Base-by-base conservation (phyloP, 2,888 invertebrate species). In the Parnassius orleans region DNA sequence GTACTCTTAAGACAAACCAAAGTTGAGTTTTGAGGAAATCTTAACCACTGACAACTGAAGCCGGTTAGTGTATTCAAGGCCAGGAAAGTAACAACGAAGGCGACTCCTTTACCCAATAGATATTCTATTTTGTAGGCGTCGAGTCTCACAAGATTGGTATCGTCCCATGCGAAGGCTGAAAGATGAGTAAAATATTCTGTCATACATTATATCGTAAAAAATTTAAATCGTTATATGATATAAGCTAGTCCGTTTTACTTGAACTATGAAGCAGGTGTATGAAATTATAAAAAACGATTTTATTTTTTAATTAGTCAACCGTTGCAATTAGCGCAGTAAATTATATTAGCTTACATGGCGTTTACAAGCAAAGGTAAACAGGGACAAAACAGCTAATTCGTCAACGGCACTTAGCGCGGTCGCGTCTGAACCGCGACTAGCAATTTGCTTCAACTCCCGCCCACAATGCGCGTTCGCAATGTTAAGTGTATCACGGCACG, bases 391-490 rank as follows among this genome's bases (percentile, higher is more conserved):
- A 67, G 77, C 79, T 79, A 82, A 83, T 83, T 84, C 80, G 76
- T 69, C 70, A 67, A 64, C 68, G 71, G 69, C 73, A 54, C 53
- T 63, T 53, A 14, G 33, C 48, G 42, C 43, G 71, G 73, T 69
- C 73, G 76, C 76, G 78, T 75, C 77, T 72, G 67, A 58, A 67
- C 75, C 78, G 77, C 76, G 76, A 79, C 72, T 78, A 79, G 78
- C 76, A 80, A 83, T 84, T 84, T 78, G 79, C 53, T 74, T 78
- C 66, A 70, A 69, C 72, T 58, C 65, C 75, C 80, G 78, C 81
- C 77, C 75, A 75, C 74, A 48, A 46, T 10, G 69, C 60, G 64
- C 47, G 77, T 64, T 60, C 61, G 57, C 82, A 64, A 69, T 78
- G 70, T 67, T 10, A 0, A 1, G 3, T 19, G 65, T 61, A 55